phyloP scores from a whole-genome alignment of 2,113 vertebrate genomes.

The Nesogale talazaci region DNA sequence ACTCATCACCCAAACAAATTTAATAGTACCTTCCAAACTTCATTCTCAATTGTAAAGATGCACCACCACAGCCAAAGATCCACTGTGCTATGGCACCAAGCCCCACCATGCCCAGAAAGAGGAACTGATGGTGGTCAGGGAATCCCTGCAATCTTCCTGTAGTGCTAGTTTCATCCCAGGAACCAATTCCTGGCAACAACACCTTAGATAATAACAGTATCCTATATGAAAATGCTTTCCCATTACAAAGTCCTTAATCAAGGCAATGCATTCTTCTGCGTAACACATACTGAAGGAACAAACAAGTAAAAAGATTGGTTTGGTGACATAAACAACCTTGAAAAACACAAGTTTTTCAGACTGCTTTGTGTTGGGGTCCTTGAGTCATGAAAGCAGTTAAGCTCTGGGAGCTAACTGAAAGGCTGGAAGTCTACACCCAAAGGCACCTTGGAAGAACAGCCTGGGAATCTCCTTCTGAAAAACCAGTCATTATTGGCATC shows the following conservation, averaged over 20 bases:
- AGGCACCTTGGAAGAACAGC: neutral
- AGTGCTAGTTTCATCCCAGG: neutral
- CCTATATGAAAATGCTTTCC: neutral
- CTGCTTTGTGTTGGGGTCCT: neutral
- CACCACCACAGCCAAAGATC: neutral
- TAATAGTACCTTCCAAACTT: constrained; percentile 23
- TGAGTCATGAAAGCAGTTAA: neutral
- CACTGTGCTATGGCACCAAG: neutral
- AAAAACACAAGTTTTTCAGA: neutral
- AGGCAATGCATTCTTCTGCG: constrained; percentile 4
- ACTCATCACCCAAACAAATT: constrained; percentile 18
- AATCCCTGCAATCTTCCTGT: neutral
- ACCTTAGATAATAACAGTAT: neutral
- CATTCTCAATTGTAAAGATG: neutral
- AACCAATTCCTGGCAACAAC: neutral
- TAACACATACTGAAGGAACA: neutral
- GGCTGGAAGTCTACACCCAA: neutral
- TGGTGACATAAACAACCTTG: neutral
- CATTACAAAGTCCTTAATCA: neutral
- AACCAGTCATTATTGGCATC: neutral
- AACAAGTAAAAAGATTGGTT: neutral
- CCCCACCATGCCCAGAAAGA: neutral
- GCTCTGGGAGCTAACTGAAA: neutral
- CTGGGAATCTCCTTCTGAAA: neutral
- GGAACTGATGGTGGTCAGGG: rapidly evolving